phyloP scores from a whole-genome alignment of 2,113 vertebrate species.

The Andinoacara biseriatus region DNA sequence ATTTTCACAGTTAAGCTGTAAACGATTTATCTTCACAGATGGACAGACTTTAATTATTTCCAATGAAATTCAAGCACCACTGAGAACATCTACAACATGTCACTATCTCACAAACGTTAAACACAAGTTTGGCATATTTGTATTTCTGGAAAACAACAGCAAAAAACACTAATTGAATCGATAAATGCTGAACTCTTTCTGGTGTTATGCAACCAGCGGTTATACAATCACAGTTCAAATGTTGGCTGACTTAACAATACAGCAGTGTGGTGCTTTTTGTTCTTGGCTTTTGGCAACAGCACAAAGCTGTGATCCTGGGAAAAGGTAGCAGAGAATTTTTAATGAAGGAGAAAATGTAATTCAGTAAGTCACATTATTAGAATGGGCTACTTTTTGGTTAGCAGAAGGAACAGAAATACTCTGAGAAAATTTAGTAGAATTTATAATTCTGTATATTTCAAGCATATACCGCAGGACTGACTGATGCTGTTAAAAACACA shows the following conservation, averaged over 20 bases:
- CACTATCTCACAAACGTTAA: background rate
- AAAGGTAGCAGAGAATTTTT: background rate
- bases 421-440: background rate
- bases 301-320: background rate
- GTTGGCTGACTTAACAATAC: background rate
- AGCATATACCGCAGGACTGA: background rate
- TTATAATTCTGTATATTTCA: background rate
- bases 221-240: constrained; percentile 6
- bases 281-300: constrained; percentile 1
- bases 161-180: background rate
- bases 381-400: background rate
- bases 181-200: background rate
- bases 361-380: background rate
- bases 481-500: background rate
- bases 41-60: background rate
- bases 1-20: constrained; percentile 23
- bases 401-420: background rate
- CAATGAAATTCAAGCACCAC: background rate
- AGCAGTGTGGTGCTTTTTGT: constrained; percentile 1
- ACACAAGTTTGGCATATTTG: background rate
- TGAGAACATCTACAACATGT: background rate
- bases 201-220: constrained; percentile 4
- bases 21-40: background rate
- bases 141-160: background rate
- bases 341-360: constrained; percentile 8